Conservation (phyloP, 2,888 invertebrate species). For the Netelia fuscicornis region DNA sequence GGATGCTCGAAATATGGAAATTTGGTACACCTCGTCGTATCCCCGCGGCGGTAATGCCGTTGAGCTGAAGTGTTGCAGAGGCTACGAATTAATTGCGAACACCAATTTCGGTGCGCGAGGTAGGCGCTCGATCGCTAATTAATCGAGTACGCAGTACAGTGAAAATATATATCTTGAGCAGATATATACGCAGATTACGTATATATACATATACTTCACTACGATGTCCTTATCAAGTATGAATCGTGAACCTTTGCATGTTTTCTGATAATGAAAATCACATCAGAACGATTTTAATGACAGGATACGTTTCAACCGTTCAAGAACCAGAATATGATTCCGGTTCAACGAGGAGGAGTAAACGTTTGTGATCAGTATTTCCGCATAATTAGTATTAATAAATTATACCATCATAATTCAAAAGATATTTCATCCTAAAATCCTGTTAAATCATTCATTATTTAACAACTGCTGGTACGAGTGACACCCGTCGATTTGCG, state of each 20-base stretch:
- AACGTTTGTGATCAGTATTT: too few species aligned
- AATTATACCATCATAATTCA: too few species aligned
- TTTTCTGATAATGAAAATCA: conserved; percentile 14
- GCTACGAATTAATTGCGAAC: conserved; percentile 65
- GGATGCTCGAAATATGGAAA: conserved; percentile 73
- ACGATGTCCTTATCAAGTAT: neutral
- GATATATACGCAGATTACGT: neutral
- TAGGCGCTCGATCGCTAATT: conserved; percentile 50
- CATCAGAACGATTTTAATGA: conserved; percentile 3
- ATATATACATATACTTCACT: conserved; percentile 1
- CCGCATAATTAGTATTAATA: too few species aligned
- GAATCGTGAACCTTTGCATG: neutral
- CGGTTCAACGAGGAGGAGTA: too few species aligned
- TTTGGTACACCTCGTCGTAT: conserved; percentile 70
- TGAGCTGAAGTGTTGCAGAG: conserved; percentile 61
- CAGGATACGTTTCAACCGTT: neutral
- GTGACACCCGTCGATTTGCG: conserved; percentile 40
- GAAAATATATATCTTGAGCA: neutral
- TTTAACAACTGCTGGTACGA: neutral
- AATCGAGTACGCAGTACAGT: conserved; percentile 26
- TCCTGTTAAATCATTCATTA: neutral
- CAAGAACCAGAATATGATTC: too few species aligned
- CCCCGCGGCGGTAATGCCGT: conserved; percentile 52
- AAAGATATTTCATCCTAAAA: too few species aligned
- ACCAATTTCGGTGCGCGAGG: conserved; percentile 55